A percentile compares a stretch with the other conserved stretches of the same genome.
Evolutionary conservation across 2,113 vertebrate genomes (phyloP).

Genomic region (Isurus oxyrinchus): DNA sequence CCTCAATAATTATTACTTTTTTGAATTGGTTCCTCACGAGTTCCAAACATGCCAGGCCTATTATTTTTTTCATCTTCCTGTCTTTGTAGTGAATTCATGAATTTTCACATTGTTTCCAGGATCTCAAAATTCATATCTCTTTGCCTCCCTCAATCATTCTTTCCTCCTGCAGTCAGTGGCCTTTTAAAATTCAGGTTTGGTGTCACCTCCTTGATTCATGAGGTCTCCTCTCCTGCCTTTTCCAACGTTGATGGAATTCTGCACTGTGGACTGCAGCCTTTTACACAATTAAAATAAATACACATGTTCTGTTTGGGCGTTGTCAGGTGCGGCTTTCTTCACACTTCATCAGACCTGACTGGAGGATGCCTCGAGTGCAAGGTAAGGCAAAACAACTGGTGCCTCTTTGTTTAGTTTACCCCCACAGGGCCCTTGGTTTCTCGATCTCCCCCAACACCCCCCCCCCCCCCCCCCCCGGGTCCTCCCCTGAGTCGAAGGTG

Average conservation of each 20-base stretch:
- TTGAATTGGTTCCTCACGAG: background rate
- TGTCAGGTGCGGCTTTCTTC: too few relatives aligned
- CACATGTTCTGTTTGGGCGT: background rate
- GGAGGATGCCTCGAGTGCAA: too few relatives aligned
- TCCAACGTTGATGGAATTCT: background rate
- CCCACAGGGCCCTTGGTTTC: too few relatives aligned
- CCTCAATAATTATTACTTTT: background rate
- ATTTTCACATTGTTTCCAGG: background rate
- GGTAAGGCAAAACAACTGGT: too few relatives aligned
- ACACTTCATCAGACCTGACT: too few relatives aligned
- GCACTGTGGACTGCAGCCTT: background rate
- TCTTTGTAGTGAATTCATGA: background rate
- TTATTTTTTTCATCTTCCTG: background rate
- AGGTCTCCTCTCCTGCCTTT: too few relatives aligned
- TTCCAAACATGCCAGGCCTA: background rate
- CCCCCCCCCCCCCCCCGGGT: too few relatives aligned
- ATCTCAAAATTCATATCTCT: background rate
- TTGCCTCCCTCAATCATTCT: background rate
- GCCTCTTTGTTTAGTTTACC: too few relatives aligned
- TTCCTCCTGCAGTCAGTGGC: background rate
- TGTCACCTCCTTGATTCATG: too few relatives aligned
- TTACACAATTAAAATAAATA: background rate
- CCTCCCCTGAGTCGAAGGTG: too few relatives aligned
- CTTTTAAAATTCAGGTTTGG: background rate
- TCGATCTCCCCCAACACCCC: too few relatives aligned